Evolutionary conservation across 1,140 invertebrate species (phyloP).

Genomic region (Zaprionus davidi): DNA sequence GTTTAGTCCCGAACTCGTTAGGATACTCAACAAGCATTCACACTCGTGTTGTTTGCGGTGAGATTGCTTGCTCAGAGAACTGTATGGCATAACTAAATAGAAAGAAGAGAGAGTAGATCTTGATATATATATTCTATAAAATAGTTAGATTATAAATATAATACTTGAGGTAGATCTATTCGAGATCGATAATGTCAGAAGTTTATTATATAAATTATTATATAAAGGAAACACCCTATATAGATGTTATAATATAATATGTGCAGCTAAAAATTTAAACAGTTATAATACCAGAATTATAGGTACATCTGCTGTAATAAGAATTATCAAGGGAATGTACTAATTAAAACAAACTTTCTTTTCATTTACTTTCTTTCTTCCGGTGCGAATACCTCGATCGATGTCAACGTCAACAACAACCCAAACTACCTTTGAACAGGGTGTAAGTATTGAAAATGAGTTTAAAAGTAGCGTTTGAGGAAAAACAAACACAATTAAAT

Average conservation of each 20-base stretch:
- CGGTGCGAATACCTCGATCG: background rate
- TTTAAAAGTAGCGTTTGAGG: constrained; percentile 34
- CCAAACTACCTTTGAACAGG: constrained; percentile 33
- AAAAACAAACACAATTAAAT: constrained; percentile 79
- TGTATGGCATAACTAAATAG: no score
- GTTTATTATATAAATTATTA: no score
- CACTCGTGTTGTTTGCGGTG: constrained; percentile 1
- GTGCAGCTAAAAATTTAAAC: no score
- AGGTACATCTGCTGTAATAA: background rate
- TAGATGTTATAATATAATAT: no score
- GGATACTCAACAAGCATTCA: background rate
- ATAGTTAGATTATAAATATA: no score
- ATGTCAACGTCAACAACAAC: constrained; percentile 29
- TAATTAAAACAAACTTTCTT: constrained; percentile 15
- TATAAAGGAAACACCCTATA: no score
- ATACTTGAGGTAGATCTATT: no score
- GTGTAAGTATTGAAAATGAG: constrained; percentile 68
- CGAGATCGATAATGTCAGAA: no score
- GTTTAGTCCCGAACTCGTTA: background rate
- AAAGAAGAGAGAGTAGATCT: no score
- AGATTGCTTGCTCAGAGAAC: constrained; percentile 13
- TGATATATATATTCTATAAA: no score
- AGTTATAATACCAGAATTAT: no score
- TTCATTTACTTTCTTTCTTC: constrained; percentile 21
- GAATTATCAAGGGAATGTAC: background rate